phyloP scores from a whole-genome alignment of 2,888 invertebrate genomes.

The Halocaridina rubra region DNA sequence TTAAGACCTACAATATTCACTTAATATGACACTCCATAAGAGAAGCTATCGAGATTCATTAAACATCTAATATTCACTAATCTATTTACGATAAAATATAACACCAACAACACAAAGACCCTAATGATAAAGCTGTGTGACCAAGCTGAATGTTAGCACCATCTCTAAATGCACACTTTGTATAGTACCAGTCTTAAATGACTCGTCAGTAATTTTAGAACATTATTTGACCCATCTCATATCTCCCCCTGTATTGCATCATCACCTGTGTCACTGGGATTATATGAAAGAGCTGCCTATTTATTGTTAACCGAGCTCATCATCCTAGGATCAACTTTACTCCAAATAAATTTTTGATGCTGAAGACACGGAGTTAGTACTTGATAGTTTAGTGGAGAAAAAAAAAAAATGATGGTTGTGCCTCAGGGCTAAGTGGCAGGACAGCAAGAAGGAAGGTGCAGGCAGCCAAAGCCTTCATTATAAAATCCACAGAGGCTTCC shows the following conservation, averaged over 20 bases:
- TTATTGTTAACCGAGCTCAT: constrained; percentile 38
- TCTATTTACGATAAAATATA: constrained; percentile 41
- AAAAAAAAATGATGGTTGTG: constrained; percentile 34
- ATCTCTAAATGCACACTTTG: constrained; percentile 58
- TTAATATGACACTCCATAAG: constrained; percentile 50
- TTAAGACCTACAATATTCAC: constrained; percentile 30
- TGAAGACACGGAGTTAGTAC: constrained; percentile 38
- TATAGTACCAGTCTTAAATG: constrained; percentile 51
- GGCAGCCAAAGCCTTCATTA: constrained; percentile 41
- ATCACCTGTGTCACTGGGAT: constrained; percentile 43
- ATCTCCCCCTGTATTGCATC: constrained; percentile 20
- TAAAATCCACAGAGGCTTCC: constrained; percentile 37
- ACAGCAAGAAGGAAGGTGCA: constrained; percentile 30
- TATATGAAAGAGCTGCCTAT: constrained; percentile 51
- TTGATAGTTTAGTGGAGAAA: constrained; percentile 52
- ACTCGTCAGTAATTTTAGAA: not conserved
- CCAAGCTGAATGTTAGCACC: constrained; percentile 59
- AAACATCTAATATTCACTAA: constrained; percentile 48
- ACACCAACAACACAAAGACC: constrained; percentile 57
- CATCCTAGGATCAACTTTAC: constrained; percentile 31
- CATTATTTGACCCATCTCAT: constrained; percentile 5
- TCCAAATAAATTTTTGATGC: too few relatives aligned
- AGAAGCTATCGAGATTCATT: constrained; percentile 57
- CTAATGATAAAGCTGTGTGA: constrained; percentile 59
- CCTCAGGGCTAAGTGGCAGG: constrained; percentile 41